Base-by-base conservation (phyloP, 2,888 invertebrate species). In the Chirona hameri region DNA sequence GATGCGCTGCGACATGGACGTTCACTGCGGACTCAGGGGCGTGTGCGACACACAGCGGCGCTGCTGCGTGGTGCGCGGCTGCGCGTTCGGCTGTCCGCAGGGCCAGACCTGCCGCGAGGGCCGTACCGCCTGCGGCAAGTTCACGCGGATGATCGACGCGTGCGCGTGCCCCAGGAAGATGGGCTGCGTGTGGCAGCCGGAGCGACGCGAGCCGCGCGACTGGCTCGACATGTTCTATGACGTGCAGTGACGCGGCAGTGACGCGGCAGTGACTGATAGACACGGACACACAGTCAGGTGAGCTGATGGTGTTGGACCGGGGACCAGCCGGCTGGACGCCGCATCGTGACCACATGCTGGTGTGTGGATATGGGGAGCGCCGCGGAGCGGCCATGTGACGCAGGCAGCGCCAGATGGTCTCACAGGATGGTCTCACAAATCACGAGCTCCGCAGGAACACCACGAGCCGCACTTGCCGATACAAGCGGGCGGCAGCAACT, bases 81-180 rank as follows among this genome's bases (percentile, higher is more conserved):
- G 76, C 14, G 21, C 76, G 39, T 18, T 27, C 24, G 76, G 76
- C 46, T 76, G 76, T 27, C 76, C 76, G 1, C 27, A 39, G 10
- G 76, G 76, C 46, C 76, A 76, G 76, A 39, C 46, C 9, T 76
- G 76, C 46, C 24, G 14, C 31, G 21, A 4, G 46, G 72, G 57
- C 15, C 80, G 82, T 84, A 85, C n/a, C 83, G 83, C 60, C 83
- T 83, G 60, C 87, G 87, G 84, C 88, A 89, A 79, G 87, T 87
- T 18, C 89, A 18, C 76, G 39, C 39, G 39, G 39, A 39, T 76
- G 46, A 12, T 46, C 39, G 76, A 76, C 76, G 24, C 76, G 76
- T 76, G 76, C 76, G 76, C 76, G 24, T 76, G 76, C 12, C 76
- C 76, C 39, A 39, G 76, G 21, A 76, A 76, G 46, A 39, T 46